Conservation (phyloP, 2,888 invertebrate species). For the Drosophila koepferae region DNA sequence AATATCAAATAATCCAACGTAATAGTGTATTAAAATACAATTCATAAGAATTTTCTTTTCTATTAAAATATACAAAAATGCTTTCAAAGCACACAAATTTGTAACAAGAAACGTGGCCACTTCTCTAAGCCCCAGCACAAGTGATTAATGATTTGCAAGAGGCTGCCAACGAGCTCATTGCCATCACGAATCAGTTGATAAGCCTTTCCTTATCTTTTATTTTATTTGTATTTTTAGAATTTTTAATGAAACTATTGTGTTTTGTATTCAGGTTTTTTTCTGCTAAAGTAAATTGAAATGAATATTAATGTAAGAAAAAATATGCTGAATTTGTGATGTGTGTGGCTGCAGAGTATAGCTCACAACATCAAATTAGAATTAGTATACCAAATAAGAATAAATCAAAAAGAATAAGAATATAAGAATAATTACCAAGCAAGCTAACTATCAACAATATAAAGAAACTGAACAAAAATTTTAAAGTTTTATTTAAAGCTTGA, state of each 20-base stretch:
- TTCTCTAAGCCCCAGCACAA: background rate
- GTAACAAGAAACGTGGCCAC: background rate
- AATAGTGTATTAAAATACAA: too few species aligned
- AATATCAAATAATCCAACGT: too few species aligned
- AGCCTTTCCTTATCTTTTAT: background rate
- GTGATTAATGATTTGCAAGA: constrained; percentile 4
- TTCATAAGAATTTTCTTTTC: background rate
- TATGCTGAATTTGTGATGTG: too few species aligned
- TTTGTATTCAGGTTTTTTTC: background rate
- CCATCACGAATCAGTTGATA: background rate
- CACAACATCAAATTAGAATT: too few species aligned
- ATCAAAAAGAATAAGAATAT: too few species aligned
- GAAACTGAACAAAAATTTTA: too few species aligned
- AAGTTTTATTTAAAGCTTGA: too few species aligned
- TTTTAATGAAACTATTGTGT: constrained; percentile 5
- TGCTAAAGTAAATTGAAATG: background rate
- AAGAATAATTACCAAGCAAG: too few species aligned
- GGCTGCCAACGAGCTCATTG: background rate
- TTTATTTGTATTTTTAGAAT: background rate
- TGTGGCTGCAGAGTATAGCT: too few species aligned
- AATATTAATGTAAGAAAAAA: background rate
- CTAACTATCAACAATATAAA: too few species aligned
- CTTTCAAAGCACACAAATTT: background rate
- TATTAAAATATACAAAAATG: background rate
- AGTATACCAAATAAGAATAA: too few species aligned